Conservation (phyloP, 2,888 invertebrate genomes). For the Lymantria monacha region DNA sequence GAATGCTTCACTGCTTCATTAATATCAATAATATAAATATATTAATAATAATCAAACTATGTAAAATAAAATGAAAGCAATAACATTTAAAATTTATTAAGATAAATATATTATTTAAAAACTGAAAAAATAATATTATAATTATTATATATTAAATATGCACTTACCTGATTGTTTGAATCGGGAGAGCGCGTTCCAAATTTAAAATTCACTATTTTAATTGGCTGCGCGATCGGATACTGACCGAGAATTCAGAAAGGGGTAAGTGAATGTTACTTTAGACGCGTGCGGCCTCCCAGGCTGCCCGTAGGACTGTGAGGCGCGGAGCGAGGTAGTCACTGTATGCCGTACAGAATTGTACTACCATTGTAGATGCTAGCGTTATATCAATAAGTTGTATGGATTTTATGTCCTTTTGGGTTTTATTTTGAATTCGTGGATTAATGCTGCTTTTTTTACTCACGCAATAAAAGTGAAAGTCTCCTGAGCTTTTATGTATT, state of each 20-base stretch:
- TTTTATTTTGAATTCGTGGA: constrained; percentile 10
- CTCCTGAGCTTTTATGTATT: too few relatives aligned
- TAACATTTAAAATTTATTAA: too few relatives aligned
- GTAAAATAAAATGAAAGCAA: not conserved
- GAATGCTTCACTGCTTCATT: constrained; percentile 11
- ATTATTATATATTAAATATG: constrained; percentile 2
- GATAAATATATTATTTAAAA: too few relatives aligned
- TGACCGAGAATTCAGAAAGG: constrained; percentile 27
- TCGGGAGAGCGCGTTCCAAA: constrained; percentile 29
- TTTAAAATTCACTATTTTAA: constrained; percentile 43
- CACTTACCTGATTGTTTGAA: constrained; percentile 34
- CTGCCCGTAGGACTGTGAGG: constrained; percentile 51
- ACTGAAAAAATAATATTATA: constrained; percentile 1
- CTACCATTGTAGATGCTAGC: constrained; percentile 15
- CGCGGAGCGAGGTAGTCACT: constrained; percentile 26
- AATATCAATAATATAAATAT: constrained; percentile 8
- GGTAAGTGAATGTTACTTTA: constrained; percentile 20
- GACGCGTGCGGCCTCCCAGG: constrained; percentile 50
- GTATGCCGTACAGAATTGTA: constrained; percentile 19
- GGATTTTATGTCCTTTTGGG: constrained; percentile 24
- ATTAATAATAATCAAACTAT: not conserved
- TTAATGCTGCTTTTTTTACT: not conserved
- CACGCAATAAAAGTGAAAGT: not conserved
- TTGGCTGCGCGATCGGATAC: constrained; percentile 31
- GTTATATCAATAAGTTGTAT: constrained; percentile 33